A percentile compares a stretch with the other conserved stretches of the same genome.
These are phyloP conservation scores for Anagrus nilaparvatae DNA, from an alignment of 1,140 invertebrate species.

Conservation along the genomic window DNA sequence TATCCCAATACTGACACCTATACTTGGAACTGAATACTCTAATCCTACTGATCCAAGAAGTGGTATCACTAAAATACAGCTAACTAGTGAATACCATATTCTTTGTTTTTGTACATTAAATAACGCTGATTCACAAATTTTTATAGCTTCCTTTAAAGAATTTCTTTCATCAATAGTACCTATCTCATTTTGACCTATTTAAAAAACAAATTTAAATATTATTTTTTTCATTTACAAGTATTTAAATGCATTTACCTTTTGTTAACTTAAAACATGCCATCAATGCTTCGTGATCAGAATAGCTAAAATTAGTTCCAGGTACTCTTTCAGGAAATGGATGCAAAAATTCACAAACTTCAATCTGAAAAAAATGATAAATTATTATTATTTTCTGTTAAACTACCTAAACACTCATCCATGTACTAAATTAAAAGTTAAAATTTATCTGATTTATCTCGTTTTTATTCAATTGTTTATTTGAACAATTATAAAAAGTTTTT, in stretches of 20 bases:
- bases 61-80: constrained; percentile 40
- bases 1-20: constrained; percentile 39
- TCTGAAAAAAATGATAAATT: constrained; percentile 33
- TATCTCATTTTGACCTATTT: constrained; percentile 18
- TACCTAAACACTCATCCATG: background rate
- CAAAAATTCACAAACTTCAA: constrained; percentile 50
- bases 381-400: background rate
- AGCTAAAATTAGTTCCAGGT: constrained; percentile 62
- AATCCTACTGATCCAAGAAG: constrained; percentile 40
- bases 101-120: constrained; percentile 46
- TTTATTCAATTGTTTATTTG: no score
- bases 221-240: constrained; percentile 10
- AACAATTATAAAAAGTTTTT: no score
- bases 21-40: constrained; percentile 25
- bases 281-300: constrained; percentile 90
- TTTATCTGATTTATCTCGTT: no score
- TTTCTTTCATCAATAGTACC: constrained; percentile 29
- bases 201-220: constrained; percentile 12
- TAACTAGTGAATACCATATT: constrained; percentile 48
- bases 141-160: constrained; percentile 50
- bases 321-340: constrained; percentile 65
- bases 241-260: constrained; percentile 26
- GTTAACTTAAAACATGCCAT: constrained; percentile 47
- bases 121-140: constrained; percentile 50
- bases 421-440: background rate